These are phyloP conservation scores for Pyrrhia umbra DNA, from an alignment of 2,888 invertebrate genomes.

Conservation along the genomic window DNA sequence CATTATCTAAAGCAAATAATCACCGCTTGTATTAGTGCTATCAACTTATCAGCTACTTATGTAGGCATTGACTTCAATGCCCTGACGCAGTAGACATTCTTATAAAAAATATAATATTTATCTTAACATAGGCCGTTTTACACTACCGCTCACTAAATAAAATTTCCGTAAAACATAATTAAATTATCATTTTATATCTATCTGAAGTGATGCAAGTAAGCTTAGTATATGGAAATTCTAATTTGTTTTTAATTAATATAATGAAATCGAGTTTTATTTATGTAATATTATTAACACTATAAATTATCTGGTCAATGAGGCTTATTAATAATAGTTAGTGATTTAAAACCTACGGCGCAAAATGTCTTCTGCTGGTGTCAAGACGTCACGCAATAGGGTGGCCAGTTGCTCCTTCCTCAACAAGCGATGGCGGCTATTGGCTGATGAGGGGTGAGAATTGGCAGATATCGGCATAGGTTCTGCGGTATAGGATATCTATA, in stretches of 20 bases:
- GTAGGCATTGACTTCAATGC: conserved; percentile 37
- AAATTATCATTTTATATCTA: no score
- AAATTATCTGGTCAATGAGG: background rate
- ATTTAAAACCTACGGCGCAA: background rate
- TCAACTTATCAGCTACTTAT: conserved; percentile 39
- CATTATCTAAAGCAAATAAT: conserved; percentile 54
- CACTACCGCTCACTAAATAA: no score
- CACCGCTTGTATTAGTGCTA: conserved; percentile 40
- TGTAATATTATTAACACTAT: background rate
- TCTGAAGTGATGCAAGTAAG: no score
- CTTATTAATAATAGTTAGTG: background rate
- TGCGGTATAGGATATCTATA: no score
- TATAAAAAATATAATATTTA: conserved; percentile 20
- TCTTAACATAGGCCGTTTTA: background rate
- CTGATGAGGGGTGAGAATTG: background rate
- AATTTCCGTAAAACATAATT: background rate
- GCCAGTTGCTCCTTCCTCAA: background rate
- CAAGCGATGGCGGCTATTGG: background rate
- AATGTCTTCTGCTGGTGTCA: background rate
- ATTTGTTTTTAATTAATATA: background rate
- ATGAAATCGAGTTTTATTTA: background rate
- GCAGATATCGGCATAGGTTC: background rate
- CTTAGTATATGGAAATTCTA: background rate
- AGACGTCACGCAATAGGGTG: background rate
- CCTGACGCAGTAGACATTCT: conserved; percentile 4